A percentile compares a stretch with the other conserved stretches of the same genome.
Conservation (phyloP, 2,888 invertebrate genomes). For the Eupithecia vulgata region DNA sequence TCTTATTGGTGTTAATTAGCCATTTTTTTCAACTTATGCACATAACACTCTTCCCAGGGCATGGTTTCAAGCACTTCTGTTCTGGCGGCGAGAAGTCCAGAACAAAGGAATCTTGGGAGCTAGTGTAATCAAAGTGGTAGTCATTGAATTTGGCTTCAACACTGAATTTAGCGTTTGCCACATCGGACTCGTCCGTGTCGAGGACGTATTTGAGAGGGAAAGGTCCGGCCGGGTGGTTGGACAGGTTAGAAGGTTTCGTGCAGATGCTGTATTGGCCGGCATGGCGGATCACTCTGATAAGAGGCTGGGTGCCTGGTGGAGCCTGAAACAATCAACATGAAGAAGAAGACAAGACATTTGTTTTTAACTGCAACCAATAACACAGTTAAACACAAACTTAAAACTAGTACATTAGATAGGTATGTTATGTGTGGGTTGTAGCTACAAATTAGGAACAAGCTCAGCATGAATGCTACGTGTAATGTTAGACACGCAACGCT, state of each 20-base stretch:
- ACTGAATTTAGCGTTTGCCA: constrained; percentile 59
- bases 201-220: constrained; percentile 77
- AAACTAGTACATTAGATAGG: too few relatives aligned
- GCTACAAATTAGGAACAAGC: too few relatives aligned
- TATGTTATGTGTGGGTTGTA: too few relatives aligned
- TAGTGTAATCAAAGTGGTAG: constrained; percentile 75
- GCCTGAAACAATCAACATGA: constrained; percentile 19
- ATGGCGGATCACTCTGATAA: constrained; percentile 71
- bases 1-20: constrained; percentile 11
- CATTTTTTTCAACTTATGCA: constrained; percentile 47
- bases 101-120: constrained; percentile 74
- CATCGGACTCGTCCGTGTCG: constrained; percentile 54
- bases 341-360: too few relatives aligned
- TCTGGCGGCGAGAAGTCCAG: constrained; percentile 76
- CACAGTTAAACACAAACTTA: too few relatives aligned
- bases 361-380: too few relatives aligned
- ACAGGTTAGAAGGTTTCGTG: constrained; percentile 72
- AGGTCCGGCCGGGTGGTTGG: constrained; percentile 72
- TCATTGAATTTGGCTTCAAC: constrained; percentile 78
- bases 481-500: too few relatives aligned
- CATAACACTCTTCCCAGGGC: constrained; percentile 60
- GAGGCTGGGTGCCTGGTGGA: constrained; percentile 54
- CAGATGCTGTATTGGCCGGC: constrained; percentile 72
- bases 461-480: too few relatives aligned
- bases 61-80: constrained; percentile 62